phyloP scores from a whole-genome alignment of 2,888 invertebrate genomes.

The Serripes groenlandicus region DNA sequence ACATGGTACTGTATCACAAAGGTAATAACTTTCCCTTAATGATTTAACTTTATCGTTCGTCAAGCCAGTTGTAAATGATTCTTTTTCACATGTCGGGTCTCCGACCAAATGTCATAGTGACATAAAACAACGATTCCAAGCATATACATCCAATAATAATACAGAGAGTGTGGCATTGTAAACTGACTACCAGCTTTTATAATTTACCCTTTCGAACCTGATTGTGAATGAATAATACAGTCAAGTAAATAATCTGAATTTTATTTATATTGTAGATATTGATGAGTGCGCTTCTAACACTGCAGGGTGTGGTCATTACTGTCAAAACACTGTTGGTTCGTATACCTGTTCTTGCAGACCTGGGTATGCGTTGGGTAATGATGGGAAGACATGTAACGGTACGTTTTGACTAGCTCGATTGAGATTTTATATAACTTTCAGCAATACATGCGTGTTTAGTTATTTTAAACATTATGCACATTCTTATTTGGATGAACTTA shows the following conservation, averaged over 20 bases:
- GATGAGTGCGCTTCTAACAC: conserved; percentile 9
- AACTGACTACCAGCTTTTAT: not conserved
- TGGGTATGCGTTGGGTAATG: not conserved
- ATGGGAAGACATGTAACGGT: conserved; percentile 8
- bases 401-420: not conserved
- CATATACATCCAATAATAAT: too few relatives aligned
- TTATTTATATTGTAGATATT: not conserved
- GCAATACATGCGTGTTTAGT: too few relatives aligned
- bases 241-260: not conserved
- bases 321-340: conserved; percentile 1
- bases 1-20: too few relatives aligned
- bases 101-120: too few relatives aligned
- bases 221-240: not conserved
- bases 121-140: too few relatives aligned
- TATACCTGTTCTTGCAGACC: conserved; percentile 1
- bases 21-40: too few relatives aligned
- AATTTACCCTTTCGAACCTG: not conserved
- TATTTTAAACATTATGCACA: too few relatives aligned
- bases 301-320: conserved; percentile 4
- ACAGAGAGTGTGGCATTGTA: too few relatives aligned
- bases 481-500: too few relatives aligned
- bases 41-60: too few relatives aligned
- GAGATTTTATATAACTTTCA: too few relatives aligned
- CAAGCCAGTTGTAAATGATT: too few relatives aligned
- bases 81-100: not conserved